Percentiles rank a stretch among this genome's conserved stretches.
Evolutionary conservation across 1,140 invertebrate species (phyloP).

Genomic region (Zophobas atratus): DNA sequence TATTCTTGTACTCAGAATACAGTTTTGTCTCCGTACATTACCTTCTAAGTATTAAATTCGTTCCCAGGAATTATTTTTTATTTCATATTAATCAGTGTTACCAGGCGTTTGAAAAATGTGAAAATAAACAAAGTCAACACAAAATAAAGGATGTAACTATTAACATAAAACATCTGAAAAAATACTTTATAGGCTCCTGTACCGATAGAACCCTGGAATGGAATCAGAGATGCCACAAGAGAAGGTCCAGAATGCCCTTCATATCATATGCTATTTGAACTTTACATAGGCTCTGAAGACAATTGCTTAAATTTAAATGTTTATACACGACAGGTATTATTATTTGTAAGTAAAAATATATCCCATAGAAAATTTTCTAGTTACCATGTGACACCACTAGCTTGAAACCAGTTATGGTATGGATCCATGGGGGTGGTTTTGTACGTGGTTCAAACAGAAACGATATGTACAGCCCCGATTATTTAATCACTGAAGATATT

Average conservation of each 20-base stretch:
- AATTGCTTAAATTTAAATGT: slow-evolving; percentile 85
- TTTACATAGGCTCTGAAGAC: slow-evolving; percentile 71
- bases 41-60: too few species aligned
- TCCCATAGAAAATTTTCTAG: not conserved
- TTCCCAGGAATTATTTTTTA: too few species aligned
- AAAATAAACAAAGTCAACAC: too few species aligned
- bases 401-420: slow-evolving; percentile 65
- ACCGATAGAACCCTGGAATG: slow-evolving; percentile 67
- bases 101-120: too few species aligned
- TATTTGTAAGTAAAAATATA: not conserved
- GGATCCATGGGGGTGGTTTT: slow-evolving; percentile 70
- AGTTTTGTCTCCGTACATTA: too few species aligned
- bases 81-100: too few species aligned
- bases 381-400: not conserved
- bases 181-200: slow-evolving; percentile 52
- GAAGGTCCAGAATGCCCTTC: slow-evolving; percentile 53
- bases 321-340: slow-evolving; percentile 70
- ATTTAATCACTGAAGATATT: slow-evolving; percentile 75
- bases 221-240: slow-evolving; percentile 69
- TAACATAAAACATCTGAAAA: not conserved
- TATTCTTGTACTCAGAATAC: too few species aligned
- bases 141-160: not conserved
- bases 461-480: slow-evolving; percentile 72
- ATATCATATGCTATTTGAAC: slow-evolving; percentile 15
- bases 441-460: slow-evolving; percentile 69